phyloP scores from a whole-genome alignment of 1,140 invertebrate species.

The Xylocopa sonorina region DNA sequence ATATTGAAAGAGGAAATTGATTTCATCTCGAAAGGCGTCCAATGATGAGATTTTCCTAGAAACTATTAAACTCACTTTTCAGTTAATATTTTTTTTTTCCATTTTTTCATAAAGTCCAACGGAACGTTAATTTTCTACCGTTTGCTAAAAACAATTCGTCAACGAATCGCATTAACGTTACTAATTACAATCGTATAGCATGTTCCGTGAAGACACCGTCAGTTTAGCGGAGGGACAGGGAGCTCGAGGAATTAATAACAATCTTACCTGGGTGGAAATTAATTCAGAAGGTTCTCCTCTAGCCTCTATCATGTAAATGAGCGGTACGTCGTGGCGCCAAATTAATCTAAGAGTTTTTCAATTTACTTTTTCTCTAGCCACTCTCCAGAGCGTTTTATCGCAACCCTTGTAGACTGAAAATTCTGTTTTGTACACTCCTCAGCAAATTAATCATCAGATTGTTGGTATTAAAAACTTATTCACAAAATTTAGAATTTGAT shows the following conservation, averaged over 20 bases:
- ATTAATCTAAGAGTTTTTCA: constrained; percentile 10
- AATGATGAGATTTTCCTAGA: background rate
- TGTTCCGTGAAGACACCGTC: background rate
- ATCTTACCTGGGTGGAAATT: constrained; percentile 26
- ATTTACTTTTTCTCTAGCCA: background rate
- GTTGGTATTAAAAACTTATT: too few relatives aligned
- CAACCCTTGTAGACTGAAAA: background rate
- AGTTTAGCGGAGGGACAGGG: too few relatives aligned
- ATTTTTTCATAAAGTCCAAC: too few relatives aligned
- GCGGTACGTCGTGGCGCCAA: background rate
- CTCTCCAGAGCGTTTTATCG: background rate
- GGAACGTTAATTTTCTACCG: too few relatives aligned
- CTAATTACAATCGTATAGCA: background rate
- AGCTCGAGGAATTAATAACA: background rate
- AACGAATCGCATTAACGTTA: background rate
- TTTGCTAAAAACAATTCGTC: background rate
- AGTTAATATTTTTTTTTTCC: background rate
- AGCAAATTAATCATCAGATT: too few relatives aligned
- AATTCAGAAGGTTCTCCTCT: background rate
- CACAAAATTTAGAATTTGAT: too few relatives aligned
- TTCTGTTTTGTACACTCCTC: too few relatives aligned
- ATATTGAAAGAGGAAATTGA: constrained; percentile 6
- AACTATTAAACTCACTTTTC: background rate
- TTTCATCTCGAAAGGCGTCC: background rate
- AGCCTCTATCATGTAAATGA: background rate